Percentiles rank a stretch among this genome's conserved stretches.
Conservation (phyloP, 2,797 vertebrate genomes). For the Pangasius sanitwongsei region DNA sequence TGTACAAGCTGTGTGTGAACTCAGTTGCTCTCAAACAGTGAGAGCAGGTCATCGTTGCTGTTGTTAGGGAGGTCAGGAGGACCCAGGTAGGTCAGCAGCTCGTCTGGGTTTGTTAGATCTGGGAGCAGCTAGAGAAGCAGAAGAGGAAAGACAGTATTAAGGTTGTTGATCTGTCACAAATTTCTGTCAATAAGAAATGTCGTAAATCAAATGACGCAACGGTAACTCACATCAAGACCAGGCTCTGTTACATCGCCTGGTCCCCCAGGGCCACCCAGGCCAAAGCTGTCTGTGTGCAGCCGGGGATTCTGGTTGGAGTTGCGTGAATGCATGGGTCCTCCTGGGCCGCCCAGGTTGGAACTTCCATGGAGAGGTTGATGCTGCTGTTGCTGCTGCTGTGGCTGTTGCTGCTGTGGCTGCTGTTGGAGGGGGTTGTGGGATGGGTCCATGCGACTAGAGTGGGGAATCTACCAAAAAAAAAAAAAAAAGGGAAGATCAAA, state of each 20-base stretch:
- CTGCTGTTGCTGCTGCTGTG: conserved; percentile 51
- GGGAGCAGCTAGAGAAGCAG: conserved; percentile 83
- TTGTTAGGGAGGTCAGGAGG: conserved; percentile 91
- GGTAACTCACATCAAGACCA: conserved; percentile 81
- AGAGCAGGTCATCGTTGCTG: conserved; percentile 92
- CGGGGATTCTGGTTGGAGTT: conserved; percentile 73
- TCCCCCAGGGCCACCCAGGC: conserved; percentile 67
- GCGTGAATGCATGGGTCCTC: conserved; percentile 82
- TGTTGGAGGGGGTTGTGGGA: conserved; percentile 78
- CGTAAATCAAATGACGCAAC: conserved; percentile 63
- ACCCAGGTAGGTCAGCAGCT: conserved; percentile 93
- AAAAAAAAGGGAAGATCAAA: not conserved
- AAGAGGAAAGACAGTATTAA: not conserved
- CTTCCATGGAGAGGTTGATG: conserved; percentile 73
- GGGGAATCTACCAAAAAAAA: conserved; percentile 72
- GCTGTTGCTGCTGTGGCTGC: conserved; percentile 63
- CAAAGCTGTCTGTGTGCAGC: conserved; percentile 72
- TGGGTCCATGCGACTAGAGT: conserved; percentile 80
- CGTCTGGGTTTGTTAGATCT: conserved; percentile 93
- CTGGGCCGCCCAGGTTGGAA: conserved; percentile 73
- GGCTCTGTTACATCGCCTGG: conserved; percentile 84
- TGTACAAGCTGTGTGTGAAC: not conserved
- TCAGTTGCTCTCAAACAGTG: conserved; percentile 97
- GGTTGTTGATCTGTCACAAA: not conserved
- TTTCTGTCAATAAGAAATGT: not conserved